These are phyloP conservation scores for Poecilia wingei DNA, from an alignment of 2,797 vertebrate species.

Conservation along the genomic window DNA sequence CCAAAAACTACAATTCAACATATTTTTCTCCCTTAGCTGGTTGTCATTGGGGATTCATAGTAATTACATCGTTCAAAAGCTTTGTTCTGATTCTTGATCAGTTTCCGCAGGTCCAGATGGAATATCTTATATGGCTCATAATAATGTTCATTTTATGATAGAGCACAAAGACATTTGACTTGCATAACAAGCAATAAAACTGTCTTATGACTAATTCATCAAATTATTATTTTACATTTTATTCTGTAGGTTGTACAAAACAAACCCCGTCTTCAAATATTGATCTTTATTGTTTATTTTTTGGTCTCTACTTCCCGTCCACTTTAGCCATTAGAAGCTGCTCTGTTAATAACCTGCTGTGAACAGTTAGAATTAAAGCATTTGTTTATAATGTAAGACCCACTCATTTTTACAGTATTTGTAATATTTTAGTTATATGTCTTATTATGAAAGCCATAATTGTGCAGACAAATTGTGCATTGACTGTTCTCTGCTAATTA, in stretches of 20 bases:
- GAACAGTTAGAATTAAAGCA: neutral
- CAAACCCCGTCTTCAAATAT: neutral
- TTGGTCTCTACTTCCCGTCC: neutral
- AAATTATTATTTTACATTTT: neutral
- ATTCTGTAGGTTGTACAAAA: neutral
- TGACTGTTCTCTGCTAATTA: neutral
- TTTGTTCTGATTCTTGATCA: neutral
- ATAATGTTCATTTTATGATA: neutral
- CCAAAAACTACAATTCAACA: neutral
- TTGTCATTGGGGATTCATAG: slow-evolving; percentile 3
- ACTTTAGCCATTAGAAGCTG: neutral
- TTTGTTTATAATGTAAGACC: neutral
- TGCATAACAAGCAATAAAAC: neutral
- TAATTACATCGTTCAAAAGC: neutral
- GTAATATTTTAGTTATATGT: neutral
- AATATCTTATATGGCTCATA: neutral
- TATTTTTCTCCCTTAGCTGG: neutral
- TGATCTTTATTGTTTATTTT: neutral
- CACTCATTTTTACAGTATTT: neutral
- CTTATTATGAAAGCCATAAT: neutral
- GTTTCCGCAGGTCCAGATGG: neutral
- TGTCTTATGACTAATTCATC: neutral
- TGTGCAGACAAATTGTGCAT: neutral
- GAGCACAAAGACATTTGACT: neutral
- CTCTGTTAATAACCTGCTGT: neutral